Evolutionary conservation across 2,888 invertebrate species (phyloP).

Genomic region (Cylloceria caligata): DNA sequence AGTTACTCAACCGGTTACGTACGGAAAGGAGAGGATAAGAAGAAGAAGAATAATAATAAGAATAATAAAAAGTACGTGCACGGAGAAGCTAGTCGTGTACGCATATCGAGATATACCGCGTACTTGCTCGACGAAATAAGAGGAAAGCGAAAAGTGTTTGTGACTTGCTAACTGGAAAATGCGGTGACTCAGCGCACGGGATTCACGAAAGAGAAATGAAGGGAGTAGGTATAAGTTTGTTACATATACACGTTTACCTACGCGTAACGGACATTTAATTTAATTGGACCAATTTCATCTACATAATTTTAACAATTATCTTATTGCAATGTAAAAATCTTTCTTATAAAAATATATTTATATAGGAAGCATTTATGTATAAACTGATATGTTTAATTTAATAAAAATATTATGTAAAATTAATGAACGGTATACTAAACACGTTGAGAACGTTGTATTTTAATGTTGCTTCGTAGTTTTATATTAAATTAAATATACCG

Average conservation of each 20-base stretch:
- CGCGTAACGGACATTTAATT: too few species aligned
- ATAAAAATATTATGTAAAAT: too few species aligned
- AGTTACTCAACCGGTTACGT: constrained; percentile 62
- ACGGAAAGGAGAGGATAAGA: constrained; percentile 49
- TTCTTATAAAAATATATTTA: too few species aligned
- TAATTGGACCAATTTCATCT: not conserved
- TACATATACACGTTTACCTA: too few species aligned
- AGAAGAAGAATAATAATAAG: constrained; percentile 25
- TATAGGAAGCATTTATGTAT: too few species aligned
- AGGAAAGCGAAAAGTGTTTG: constrained; percentile 68
- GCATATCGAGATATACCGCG: constrained; percentile 54
- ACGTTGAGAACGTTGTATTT: too few species aligned
- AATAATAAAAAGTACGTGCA: too few species aligned
- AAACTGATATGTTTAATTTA: too few species aligned
- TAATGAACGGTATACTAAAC: too few species aligned
- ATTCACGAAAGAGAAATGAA: constrained; percentile 43
- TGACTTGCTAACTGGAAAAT: constrained; percentile 66
- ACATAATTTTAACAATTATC: not conserved
- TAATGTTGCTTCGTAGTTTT: too few species aligned
- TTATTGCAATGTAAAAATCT: not conserved
- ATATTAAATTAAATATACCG: too few species aligned
- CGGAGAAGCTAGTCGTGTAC: constrained; percentile 44
- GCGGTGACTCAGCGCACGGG: constrained; percentile 64
- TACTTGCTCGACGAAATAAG: constrained; percentile 65
- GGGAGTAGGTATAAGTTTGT: constrained; percentile 28